Conservation (phyloP, 2,797 vertebrate species). For the Aplochiton taeniatus region DNA sequence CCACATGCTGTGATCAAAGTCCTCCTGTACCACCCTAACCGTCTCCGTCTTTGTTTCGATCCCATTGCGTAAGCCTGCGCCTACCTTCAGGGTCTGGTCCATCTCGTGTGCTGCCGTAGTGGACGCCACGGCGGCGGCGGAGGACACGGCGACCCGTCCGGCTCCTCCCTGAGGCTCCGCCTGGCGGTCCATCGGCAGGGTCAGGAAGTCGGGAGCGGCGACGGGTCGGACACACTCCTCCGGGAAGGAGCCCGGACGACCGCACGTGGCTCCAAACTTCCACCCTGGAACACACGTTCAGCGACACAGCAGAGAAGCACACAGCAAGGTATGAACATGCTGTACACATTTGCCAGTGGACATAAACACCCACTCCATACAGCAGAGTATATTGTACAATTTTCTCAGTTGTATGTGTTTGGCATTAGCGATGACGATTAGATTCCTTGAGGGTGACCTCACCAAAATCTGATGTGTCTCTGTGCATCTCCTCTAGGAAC, state of each 20-base stretch:
- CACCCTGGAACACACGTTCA: conserved; percentile 79
- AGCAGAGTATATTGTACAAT: too few relatives aligned
- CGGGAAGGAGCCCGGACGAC: conserved; percentile 85
- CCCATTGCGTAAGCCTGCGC: conserved; percentile 1
- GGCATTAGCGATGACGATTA: too few relatives aligned
- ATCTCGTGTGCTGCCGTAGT: conserved; percentile 85
- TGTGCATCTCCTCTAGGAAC: conserved; percentile 90
- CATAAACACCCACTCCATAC: conserved; percentile 2
- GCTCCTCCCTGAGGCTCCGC: conserved; percentile 78
- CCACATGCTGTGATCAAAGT: too few relatives aligned
- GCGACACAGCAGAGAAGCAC: not conserved
- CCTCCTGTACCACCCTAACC: too few relatives aligned
- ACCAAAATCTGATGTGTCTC: conserved; percentile 91
- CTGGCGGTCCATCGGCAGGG: conserved; percentile 78
- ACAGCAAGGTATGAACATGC: not conserved
- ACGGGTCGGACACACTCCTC: conserved; percentile 84
- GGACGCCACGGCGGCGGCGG: conserved; percentile 84
- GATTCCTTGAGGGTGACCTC: too few relatives aligned
- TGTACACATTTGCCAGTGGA: not conserved
- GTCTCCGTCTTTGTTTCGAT: too few relatives aligned
- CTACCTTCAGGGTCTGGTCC: conserved; percentile 85
- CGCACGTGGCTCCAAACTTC: conserved; percentile 91
- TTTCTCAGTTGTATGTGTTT: not conserved
- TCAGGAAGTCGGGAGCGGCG: conserved; percentile 86
- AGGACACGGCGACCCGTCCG: conserved; percentile 78